These are phyloP conservation scores for Indicator indicator DNA, from an alignment of 2,113 vertebrate genomes.

Conservation along the genomic window DNA sequence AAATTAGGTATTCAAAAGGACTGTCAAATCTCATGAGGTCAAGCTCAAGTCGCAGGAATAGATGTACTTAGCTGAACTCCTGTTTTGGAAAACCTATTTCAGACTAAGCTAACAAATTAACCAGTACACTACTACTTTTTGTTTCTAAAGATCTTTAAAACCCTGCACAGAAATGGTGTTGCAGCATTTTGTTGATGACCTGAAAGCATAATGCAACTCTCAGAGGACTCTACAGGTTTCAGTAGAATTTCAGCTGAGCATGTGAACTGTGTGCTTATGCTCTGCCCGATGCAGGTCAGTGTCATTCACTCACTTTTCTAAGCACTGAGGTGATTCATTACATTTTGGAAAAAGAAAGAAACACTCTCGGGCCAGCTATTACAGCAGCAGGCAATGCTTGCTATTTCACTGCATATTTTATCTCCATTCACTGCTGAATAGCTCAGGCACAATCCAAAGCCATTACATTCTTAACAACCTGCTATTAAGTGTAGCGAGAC, in stretches of 20 bases:
- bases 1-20: neutral
- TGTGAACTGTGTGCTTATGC: neutral
- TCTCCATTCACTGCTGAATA: neutral
- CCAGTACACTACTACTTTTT: neutral
- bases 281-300: neutral
- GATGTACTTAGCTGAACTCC: neutral
- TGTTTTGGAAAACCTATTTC: neutral
- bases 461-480: neutral
- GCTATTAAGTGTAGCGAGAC: neutral
- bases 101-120: neutral
- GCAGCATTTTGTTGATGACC: neutral
- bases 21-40: neutral
- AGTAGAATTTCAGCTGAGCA: rapidly evolving
- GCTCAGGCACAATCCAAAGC: neutral
- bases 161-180: neutral
- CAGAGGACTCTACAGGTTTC: neutral
- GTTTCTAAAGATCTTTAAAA: neutral
- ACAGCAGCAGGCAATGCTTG: neutral
- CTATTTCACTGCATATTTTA: neutral
- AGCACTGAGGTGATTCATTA: neutral
- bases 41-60: neutral
- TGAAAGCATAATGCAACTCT: neutral
- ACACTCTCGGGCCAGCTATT: neutral
- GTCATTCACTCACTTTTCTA: neutral
- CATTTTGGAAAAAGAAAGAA: neutral